Base-by-base conservation (phyloP, 92 coral and sea anemone species). In the Isaurus tuberculatus region DNA sequence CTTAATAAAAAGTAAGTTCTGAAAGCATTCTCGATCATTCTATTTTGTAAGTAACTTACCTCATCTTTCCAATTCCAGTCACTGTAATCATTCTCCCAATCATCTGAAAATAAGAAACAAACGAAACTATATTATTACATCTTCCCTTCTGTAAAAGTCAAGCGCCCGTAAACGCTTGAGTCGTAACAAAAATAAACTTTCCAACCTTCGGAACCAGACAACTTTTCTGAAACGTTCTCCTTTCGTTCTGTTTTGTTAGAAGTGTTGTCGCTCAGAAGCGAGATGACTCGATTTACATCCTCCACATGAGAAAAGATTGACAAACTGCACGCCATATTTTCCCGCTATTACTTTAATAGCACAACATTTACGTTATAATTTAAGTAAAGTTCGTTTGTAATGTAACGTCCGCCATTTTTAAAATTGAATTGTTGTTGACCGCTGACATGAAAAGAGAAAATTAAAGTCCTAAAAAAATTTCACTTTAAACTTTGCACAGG, bases 251-350 rank as follows among this genome's bases (percentile, higher is more conserved):
- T 4, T 36, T 63, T 77, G 0, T 58, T 57, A 25, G 72, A 2
- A 19, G 87, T 72, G 6, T 83, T 72, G 23, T 93, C 95, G 72
- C 88, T 58, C 36, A 97, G 87, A 75, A 85, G 87, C 9, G 95
- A 88, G 28, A 92, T 86, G 23, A 97, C 95, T 36, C 98, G 82
- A 33, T 89, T 93, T 16, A 92, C 79, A 84, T 94, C 98, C 75
- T 97, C 90, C 79, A 97, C 91, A 72, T 89, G 92, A 67, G 99
- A 94, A 70, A 97, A 97, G 13, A 89, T 69, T 9, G 93, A 90
- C 58, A 97, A 71, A 20, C 91, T 72, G 70, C 98, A 92, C n/a
- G 99, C 92, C 99, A 97, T 97, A 17, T 20, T 51, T 42, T 23
- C 13, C 17, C 66, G 61, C 10, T 81, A 6, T 8, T 16, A 10